Evolutionary conservation across 1,140 invertebrate species (phyloP).

Genomic region (Spodoptera frugiperda): DNA sequence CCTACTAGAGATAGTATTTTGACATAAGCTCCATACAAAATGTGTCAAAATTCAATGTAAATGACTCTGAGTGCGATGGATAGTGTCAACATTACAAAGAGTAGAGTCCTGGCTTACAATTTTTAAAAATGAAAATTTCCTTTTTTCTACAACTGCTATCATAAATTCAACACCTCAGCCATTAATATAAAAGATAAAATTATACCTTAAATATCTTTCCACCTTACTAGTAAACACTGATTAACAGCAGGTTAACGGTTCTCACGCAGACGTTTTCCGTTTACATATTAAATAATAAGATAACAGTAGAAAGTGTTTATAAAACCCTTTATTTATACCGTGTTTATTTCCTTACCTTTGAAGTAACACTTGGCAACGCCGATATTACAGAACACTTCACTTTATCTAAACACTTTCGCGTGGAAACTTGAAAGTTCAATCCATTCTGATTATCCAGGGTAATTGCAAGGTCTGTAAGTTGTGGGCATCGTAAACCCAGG

Average conservation of each 20-base stretch:
- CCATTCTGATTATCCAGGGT: not conserved
- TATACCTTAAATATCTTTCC: not conserved
- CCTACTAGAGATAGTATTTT: no score
- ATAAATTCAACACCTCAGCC: not conserved
- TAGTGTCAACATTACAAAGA: no score
- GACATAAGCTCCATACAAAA: no score
- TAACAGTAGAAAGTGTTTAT: conserved; percentile 34
- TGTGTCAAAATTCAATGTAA: no score
- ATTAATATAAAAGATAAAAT: conserved; percentile 1
- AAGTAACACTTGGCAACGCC: conserved; percentile 17
- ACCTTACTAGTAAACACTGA: not conserved
- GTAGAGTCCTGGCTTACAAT: no score
- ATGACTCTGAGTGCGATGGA: no score
- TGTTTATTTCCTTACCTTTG: conserved; percentile 30
- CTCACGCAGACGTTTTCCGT: conserved; percentile 4
- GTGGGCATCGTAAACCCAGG: conserved; percentile 5
- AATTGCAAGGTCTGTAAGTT: conserved; percentile 14
- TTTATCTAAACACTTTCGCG: conserved; percentile 32
- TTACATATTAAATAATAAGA: conserved; percentile 34
- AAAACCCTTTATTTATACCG: conserved; percentile 27
- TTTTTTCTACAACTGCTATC: no score
- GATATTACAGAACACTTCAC: conserved; percentile 28
- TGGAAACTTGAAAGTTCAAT: conserved; percentile 14
- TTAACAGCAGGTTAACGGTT: conserved; percentile 15
- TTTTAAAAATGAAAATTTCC: no score